phyloP scores from a whole-genome alignment of 2,113 vertebrate species.

The Pionites leucogaster region DNA sequence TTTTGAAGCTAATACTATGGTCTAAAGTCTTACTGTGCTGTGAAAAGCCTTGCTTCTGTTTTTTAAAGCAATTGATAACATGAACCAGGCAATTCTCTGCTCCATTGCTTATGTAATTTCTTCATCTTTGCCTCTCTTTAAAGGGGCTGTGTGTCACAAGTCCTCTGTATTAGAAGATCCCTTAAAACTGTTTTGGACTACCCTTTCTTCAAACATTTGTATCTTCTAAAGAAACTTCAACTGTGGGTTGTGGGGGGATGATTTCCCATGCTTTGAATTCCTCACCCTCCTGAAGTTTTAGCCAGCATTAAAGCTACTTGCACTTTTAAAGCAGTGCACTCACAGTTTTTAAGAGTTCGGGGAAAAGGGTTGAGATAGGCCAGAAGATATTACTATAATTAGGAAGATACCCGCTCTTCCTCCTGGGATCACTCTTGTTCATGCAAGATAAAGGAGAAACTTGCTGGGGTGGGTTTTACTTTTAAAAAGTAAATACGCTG shows the following conservation, averaged over 20 bases:
- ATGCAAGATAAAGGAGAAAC: neutral
- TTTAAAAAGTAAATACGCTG: accelerated
- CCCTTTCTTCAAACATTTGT: neutral
- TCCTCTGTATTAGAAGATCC: too few relatives aligned
- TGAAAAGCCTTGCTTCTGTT: neutral
- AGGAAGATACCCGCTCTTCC: neutral
- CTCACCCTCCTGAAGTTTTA: neutral
- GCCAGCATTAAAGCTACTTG: neutral
- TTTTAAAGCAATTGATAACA: neutral
- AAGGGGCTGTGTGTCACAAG: neutral
- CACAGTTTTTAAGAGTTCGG: accelerated
- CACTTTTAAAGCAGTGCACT: neutral
- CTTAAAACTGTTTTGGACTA: accelerated
- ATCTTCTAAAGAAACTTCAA: neutral
- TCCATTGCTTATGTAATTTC: accelerated
- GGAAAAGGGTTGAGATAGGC: neutral
- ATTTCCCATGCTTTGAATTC: neutral
- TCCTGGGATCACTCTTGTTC: neutral
- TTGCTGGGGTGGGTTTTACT: neutral
- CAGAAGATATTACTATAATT: accelerated
- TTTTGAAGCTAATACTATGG: accelerated
- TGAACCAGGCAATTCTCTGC: too few relatives aligned
- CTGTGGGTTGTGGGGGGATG: accelerated
- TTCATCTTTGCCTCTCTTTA: neutral
- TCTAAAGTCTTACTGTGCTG: accelerated